phyloP scores from a whole-genome alignment of 2,888 invertebrate genomes.

The Neoascia interrupta region DNA sequence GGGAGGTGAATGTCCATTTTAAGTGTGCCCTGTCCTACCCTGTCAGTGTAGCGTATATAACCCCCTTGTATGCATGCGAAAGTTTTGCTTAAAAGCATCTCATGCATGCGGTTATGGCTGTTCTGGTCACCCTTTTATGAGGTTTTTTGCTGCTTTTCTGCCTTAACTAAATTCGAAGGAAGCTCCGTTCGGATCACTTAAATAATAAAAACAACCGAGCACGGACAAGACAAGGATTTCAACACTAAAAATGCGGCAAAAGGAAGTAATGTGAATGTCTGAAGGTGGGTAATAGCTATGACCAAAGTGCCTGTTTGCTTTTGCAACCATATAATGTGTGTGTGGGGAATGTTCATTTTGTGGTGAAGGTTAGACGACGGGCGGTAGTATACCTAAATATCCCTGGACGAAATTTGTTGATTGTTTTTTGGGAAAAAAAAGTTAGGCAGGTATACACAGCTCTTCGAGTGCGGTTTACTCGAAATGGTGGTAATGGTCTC shows the following conservation, averaged over 20 bases:
- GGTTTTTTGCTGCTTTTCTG: conserved; percentile 15
- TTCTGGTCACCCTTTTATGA: conserved; percentile 50
- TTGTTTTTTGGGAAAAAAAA: conserved; percentile 27
- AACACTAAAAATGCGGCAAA: conserved; percentile 1
- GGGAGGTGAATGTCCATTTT: not conserved
- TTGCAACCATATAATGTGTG: conserved; percentile 24
- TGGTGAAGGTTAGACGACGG: no score
- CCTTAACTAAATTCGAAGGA: conserved; percentile 7
- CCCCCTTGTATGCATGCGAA: no score
- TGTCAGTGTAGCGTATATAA: conserved; percentile 39
- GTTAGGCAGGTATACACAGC: not conserved
- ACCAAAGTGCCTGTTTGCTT: conserved; percentile 34
- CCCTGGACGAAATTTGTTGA: conserved; percentile 38
- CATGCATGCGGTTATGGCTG: conserved; percentile 65
- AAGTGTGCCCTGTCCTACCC: not conserved
- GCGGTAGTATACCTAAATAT: conserved; percentile 1
- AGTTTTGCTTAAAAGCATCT: conserved; percentile 65
- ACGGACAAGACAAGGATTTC: conserved; percentile 34
- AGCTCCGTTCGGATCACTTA: conserved; percentile 34
- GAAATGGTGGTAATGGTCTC: conserved; percentile 12
- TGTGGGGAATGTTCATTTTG: conserved; percentile 38
- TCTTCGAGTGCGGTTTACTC: conserved; percentile 14
- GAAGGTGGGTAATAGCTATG: conserved; percentile 1
- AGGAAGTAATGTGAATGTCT: not conserved
- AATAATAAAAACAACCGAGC: conserved; percentile 32